Conservation (phyloP, 2,888 invertebrate species). For the Empis stercorea region DNA sequence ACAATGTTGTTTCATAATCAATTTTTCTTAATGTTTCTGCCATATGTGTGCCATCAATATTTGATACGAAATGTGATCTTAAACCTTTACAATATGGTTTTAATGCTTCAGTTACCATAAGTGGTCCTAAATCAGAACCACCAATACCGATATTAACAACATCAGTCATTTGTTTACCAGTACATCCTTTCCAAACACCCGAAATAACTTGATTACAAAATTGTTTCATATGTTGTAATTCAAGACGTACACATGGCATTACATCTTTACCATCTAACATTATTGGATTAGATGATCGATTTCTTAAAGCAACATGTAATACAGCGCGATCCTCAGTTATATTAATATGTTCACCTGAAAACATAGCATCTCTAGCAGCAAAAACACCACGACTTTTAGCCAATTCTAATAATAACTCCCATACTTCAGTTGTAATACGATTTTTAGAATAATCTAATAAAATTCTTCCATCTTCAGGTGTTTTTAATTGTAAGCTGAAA, state of each 20-base stretch:
- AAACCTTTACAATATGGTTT: constrained; percentile 82
- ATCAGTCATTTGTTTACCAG: constrained; percentile 90
- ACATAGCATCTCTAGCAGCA: constrained; percentile 83
- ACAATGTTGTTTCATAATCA: constrained; percentile 85
- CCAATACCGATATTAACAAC: constrained; percentile 99
- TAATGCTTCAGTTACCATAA: constrained; percentile 98
- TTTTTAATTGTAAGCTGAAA: constrained; percentile 56
- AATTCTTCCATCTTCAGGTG: constrained; percentile 79
- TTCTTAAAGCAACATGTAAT: constrained; percentile 85
- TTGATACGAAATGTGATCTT: constrained; percentile 89
- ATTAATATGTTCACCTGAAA: constrained; percentile 86
- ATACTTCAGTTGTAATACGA: constrained; percentile 64
- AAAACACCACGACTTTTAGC: constrained; percentile 73
- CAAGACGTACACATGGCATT: constrained; percentile 82
- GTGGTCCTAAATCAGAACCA: constrained; percentile 95
- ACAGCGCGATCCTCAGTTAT: constrained; percentile 95
- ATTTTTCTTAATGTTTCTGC: constrained; percentile 84
- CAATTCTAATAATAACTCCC: constrained; percentile 64
- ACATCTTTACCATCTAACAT: constrained; percentile 79
- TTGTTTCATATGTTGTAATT: constrained; percentile 86
- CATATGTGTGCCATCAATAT: constrained; percentile 97
- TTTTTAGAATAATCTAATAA: constrained; percentile 97
- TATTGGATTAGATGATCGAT: constrained; percentile 55
- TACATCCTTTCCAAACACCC: constrained; percentile 62
- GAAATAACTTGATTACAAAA: constrained; percentile 69